Evolutionary conservation across 2,797 vertebrate genomes (phyloP), one percentile per base, ranked within the genome.

Genomic region (Gymnopithys bicolor): DNA sequence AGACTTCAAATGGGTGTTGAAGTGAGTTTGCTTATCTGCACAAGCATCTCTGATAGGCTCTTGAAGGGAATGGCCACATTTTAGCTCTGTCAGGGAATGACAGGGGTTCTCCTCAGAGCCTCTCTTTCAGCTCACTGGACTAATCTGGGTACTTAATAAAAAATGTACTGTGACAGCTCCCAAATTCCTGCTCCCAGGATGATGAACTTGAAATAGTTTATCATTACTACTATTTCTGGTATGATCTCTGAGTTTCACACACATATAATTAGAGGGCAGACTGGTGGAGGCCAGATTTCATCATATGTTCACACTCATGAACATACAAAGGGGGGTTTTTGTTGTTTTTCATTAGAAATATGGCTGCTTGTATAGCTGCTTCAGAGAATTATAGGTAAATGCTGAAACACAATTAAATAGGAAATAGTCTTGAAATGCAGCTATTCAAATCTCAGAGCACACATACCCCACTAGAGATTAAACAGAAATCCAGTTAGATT

Each of bases 311-410:
- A 59, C 7, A 11, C 21, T 69, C 37, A 5, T 13, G 30, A 73
- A 75, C 27, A 15, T 14, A 22, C 11, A 41, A 71, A 68, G 10
- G 10, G 0, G 0, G 0, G 0, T 8, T 51, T 37, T 53, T 69
- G 53, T 25, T 85, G 13, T 13, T 53, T 71, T 63, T 33, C 33
- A 45, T 86, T 68, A 58, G 55, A 87, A 71, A 71, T 68, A 32
- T 62, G 22, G 8, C 23, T 75, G 62, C 37, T 64, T 62, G 35
- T 18, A 23, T 10, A 85, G 71, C 13, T 21, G 77, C 14, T 76
- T 75, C 13, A 51, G 59, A 48, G 24, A 28, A 58, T 64, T 84
- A 52, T 1, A 64, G 45, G 39, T 69, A 81, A 87, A 64, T n/a
- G 15, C n/a, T 68, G 37, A 69, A 64, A 64, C 53, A 37, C 0